A percentile compares a stretch with the other conserved stretches of the same genome.
phyloP scores from a whole-genome alignment of 2,888 invertebrate genomes.

The Agrilus mali region DNA sequence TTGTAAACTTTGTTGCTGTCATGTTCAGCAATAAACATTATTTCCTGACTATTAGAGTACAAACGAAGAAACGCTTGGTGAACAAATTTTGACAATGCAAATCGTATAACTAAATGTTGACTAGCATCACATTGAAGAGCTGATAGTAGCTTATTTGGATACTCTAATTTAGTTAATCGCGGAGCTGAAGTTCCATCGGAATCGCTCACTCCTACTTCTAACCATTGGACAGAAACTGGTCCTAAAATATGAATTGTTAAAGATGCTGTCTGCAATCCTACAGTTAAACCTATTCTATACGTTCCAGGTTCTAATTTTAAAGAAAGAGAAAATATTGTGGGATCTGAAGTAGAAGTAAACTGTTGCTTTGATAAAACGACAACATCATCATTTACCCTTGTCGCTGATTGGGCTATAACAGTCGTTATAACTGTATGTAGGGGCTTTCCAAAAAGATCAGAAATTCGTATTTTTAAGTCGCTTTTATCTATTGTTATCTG shows the following conservation, averaged over 20 bases:
- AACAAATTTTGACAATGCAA: slow-evolving; percentile 60
- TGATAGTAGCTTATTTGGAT: slow-evolving; percentile 57
- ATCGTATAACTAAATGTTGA: slow-evolving; percentile 71
- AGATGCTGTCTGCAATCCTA: slow-evolving; percentile 43
- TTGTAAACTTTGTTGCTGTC: slow-evolving; percentile 67
- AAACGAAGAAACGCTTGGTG: slow-evolving; percentile 84
- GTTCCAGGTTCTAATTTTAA: slow-evolving; percentile 75
- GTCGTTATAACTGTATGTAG: slow-evolving; percentile 57
- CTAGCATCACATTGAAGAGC: slow-evolving; percentile 75
- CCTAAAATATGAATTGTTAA: slow-evolving; percentile 56
- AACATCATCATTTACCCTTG: slow-evolving; percentile 57
- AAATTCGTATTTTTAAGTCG: slow-evolving; percentile 54
- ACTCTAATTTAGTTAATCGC: slow-evolving; percentile 57
- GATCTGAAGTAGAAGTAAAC: slow-evolving; percentile 39
- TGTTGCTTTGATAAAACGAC: slow-evolving; percentile 60
- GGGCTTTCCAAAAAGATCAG: slow-evolving; percentile 62
- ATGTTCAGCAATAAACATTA: slow-evolving; percentile 86
- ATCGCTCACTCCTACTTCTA: slow-evolving; percentile 82
- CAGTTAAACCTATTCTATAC: slow-evolving; percentile 69
- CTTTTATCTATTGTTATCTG: slow-evolving; percentile 66
- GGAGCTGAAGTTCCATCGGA: slow-evolving; percentile 79
- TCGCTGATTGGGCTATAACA: slow-evolving; percentile 60
- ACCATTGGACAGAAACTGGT: slow-evolving; percentile 58
- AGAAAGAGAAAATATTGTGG: slow-evolving; percentile 63
- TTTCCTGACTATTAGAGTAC: slow-evolving; percentile 60